phyloP scores from a whole-genome alignment of 2,888 invertebrate genomes.

The Junonia oenone region DNA sequence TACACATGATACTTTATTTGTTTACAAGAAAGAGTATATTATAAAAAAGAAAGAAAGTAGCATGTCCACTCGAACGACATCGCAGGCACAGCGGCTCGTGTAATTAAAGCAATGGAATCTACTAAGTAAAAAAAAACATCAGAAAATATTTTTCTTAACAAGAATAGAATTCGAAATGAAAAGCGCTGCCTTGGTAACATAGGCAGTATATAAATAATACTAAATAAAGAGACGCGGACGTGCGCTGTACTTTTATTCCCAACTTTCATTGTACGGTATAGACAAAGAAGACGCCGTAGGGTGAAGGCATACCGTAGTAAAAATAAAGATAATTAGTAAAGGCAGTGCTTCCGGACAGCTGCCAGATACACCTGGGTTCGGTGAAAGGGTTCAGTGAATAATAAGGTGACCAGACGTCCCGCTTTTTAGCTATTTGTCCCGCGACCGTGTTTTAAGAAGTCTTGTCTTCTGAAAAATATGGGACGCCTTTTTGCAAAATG shows the following conservation, averaged over 20 bases:
- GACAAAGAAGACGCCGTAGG: slow-evolving; percentile 28
- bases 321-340: slow-evolving; percentile 43
- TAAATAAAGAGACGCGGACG: slow-evolving; percentile 23
- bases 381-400: slow-evolving; percentile 46
- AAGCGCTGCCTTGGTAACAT: slow-evolving; percentile 4
- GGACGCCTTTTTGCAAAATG: no score
- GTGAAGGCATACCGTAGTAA: slow-evolving; percentile 30
- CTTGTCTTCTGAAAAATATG: no score
- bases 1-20: no score
- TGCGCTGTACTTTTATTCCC: slow-evolving; percentile 27
- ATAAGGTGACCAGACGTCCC: no score
- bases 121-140: neutral
- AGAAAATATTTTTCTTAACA: neutral
- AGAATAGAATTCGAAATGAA: slow-evolving; percentile 8
- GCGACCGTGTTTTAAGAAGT: no score
- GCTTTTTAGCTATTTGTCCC: no score
- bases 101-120: neutral
- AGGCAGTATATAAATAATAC: slow-evolving; percentile 19
- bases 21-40: no score
- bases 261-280: slow-evolving; percentile 25
- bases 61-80: neutral
- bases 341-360: slow-evolving; percentile 51
- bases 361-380: slow-evolving; percentile 61
- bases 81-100: neutral
- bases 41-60: no score